Base-by-base conservation (phyloP, 1,140 invertebrate species). In the silkworm (Bombyx mori) region DNA sequence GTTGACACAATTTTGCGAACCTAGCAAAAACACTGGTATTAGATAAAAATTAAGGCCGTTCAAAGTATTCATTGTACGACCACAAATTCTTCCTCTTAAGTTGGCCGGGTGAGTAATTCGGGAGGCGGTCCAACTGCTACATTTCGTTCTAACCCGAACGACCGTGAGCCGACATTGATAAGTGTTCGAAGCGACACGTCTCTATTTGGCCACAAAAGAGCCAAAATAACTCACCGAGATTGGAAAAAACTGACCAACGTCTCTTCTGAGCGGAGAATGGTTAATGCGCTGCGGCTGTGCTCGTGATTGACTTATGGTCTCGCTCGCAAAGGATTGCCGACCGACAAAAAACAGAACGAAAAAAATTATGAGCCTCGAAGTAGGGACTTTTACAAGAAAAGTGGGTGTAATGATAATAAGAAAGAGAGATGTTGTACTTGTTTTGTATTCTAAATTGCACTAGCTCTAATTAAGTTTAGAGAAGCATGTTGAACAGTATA, bases 121-220 rank as follows among this genome's bases (percentile, higher is more conserved):
- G 55, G 62, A 55, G 62, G 63, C 51, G 62, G 62, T 59, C 64
- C 68, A 66, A 74, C 65, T 73, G 66, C 64, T 67, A 71, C 68
- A 66, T 69, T 79, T 71, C 63, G 65, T 69, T 77, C 71, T 69
- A 76, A 68, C 73, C 67, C 66, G 53, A 53, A 61, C 68, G 69
- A 68, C 70, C 74, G 65, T 75, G 72, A 71, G 71, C 62, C 67
- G 74, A 78, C 75, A 65, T 77, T 80, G 76, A 79, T 77, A 79
- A 75, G 75, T 76, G 73, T 75, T 71, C 71, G 57, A 73, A 69
- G 66, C 63, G 63, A 77, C 72, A 72, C 60, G 55, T 75, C 77
- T 77, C 68, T 75, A 77, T 77, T 73, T 74, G 60, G 66, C 62
- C 57, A 69, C 68, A 71, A 72, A 69, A 74, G 64, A 69, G 62